These are phyloP conservation scores for Emmelina monodactyla DNA, from an alignment of 2,888 invertebrate genomes.

Conservation along the genomic window DNA sequence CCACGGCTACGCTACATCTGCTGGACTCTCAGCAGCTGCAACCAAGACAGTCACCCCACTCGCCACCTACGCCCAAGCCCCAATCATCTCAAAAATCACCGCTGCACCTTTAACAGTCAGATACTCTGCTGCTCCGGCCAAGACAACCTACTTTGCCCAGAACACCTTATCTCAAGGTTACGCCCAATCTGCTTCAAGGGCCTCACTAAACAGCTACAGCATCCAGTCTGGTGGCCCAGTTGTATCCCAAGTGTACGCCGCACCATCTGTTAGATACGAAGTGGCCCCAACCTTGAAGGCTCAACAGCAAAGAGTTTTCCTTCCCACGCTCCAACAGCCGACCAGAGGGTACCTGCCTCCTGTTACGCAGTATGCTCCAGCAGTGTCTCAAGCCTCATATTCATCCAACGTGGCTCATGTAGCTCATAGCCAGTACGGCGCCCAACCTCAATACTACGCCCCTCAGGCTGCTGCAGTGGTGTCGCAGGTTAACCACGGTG, in stretches of 20 bases:
- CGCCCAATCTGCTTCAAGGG: slow-evolving; percentile 43
- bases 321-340: too few relatives aligned
- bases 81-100: slow-evolving; percentile 57
- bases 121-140: slow-evolving; percentile 36
- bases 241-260: slow-evolving; percentile 52
- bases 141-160: slow-evolving; percentile 35
- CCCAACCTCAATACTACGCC: slow-evolving; percentile 18
- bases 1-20: slow-evolving; percentile 64
- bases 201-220: slow-evolving; percentile 43
- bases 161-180: slow-evolving; percentile 35
- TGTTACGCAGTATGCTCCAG: slow-evolving; percentile 30
- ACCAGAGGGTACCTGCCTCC: slow-evolving; percentile 16
- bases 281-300: slow-evolving; percentile 36
- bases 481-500: slow-evolving; percentile 15
- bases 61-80: slow-evolving; percentile 58
- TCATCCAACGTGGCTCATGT: slow-evolving; percentile 5
- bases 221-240: slow-evolving; percentile 46
- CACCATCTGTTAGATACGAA: slow-evolving; percentile 41
- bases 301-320: too few relatives aligned
- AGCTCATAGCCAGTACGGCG: slow-evolving; percentile 6
- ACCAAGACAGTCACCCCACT: slow-evolving; percentile 41
- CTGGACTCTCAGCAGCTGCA: slow-evolving; percentile 48
- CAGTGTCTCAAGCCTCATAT: slow-evolving; percentile 17
- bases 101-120: slow-evolving; percentile 51
- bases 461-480: slow-evolving; percentile 20